Base-by-base conservation (phyloP, 2,113 vertebrate species). In the Panthera tigris region DNA sequence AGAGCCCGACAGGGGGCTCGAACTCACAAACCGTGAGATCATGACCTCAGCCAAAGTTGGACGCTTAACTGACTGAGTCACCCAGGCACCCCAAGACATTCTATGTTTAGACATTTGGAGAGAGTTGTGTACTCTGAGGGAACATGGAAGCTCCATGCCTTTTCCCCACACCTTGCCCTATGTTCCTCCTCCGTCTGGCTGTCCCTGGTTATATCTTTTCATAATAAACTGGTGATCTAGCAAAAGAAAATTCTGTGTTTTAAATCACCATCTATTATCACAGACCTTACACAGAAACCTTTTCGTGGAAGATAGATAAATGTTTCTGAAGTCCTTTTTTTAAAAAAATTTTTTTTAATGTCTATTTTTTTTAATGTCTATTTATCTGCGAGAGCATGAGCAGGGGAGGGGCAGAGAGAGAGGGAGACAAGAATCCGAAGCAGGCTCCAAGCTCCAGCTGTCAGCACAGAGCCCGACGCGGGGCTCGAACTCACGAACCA, bases 261-360 rank as follows among this genome's bases (percentile, higher is more conserved):
- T 41, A 91, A 86, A 84, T 69, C 65, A 18, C 8, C 27, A 18
- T 63, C 12, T 2, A 61, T 91, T 88, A 73, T 96, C 66, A 86
- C 15, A 96, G 39, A 55, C 8, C 21, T 94, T 90, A 87, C 21
- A 63, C 31, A 82, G 29, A 87, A 87, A 48, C 25, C 1, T 84
- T 80, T 8, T 80, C 31, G 66, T 76, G 19, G 18, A 91, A 74
- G 41, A 29, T 74, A 7, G 79, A 68, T 73, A 52, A 3, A 73
- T 92, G 89, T 85, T 96, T 85, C 63, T 65, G 18, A 94, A 86
- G 31, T 48, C 84, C n/a, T 81, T 85, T 97, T 81, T 45, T 45
- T 39, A n/a, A n/a, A n/a, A 1, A 41, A 41, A 6, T 45, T 45
- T 45, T 45, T 45, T 45, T 45, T 45, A 45, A 45, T 45, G 41